Evolutionary conservation across 2,888 invertebrate species (phyloP).

Genomic region (Bombylius discolor): DNA sequence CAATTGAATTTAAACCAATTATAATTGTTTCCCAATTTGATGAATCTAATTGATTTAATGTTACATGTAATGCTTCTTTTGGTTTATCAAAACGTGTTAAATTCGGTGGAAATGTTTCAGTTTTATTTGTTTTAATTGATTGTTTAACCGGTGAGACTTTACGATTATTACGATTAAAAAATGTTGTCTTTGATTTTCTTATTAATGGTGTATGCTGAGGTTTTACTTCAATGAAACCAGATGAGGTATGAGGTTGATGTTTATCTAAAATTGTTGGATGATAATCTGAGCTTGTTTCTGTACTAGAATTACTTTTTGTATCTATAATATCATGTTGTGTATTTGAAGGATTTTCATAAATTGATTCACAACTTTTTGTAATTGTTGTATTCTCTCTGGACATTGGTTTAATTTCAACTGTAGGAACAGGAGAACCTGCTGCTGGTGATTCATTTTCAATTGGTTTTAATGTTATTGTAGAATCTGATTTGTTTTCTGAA

Average conservation of each 20-base stretch:
- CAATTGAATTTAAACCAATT: conserved; percentile 54
- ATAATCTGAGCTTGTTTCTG: conserved; percentile 25
- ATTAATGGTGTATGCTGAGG: conserved; percentile 25
- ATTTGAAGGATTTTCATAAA: conserved; percentile 20
- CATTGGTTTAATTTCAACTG: conserved; percentile 4
- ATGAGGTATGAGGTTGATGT: conserved; percentile 16
- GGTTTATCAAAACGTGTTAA: conserved; percentile 48
- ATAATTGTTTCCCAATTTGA: conserved; percentile 72
- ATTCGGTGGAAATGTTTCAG: conserved; percentile 27
- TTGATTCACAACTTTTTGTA: conserved; percentile 26
- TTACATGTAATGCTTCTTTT: conserved; percentile 48
- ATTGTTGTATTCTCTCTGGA: conserved; percentile 8
- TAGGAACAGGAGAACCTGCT: conserved; percentile 1
- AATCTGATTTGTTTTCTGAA: neutral
- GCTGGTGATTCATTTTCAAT: neutral
- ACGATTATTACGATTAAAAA: conserved; percentile 28
- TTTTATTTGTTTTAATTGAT: conserved; percentile 25
- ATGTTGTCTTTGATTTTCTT: conserved; percentile 30
- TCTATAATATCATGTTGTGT: conserved; percentile 20
- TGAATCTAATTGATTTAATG: conserved; percentile 52
- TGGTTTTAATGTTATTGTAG: neutral
- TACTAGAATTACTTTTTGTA: conserved; percentile 19
- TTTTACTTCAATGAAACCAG: conserved; percentile 9
- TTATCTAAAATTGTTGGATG: conserved; percentile 8
- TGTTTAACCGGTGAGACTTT: conserved; percentile 31